Evolutionary conservation across 2,113 vertebrate genomes (phyloP), one percentile per base, ranked within the genome.

Genomic region (Phocoena phocoena): DNA sequence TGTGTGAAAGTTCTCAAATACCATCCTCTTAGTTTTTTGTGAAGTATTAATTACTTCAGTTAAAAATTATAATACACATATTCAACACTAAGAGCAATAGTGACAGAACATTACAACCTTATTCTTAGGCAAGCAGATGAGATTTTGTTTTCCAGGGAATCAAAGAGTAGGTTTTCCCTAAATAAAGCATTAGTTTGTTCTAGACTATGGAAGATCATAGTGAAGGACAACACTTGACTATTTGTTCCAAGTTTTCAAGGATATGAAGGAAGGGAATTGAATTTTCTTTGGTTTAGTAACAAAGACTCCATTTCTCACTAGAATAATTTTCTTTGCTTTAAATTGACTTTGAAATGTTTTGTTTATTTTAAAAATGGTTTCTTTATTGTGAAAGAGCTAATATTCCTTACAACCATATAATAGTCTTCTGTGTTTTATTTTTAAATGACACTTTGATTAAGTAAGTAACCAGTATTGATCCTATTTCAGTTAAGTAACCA

Each of bases 371-470:
- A 25, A 92, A 53, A 91, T 62, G 6, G 31, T 90, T 83, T 10
- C 10, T 77, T 5, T 17, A 2, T 28, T 81, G 1, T 84, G n/a
- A 76, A 96, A 90, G 14, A 88, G 1, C 4, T 21, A 58, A 10
- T 83, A 80, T 28, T 90, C 5, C 8, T 88, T 93, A 44, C 20
- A 74, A n/a, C n/a, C 2, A 12, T n/a, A 41, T 74, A 31, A 50
- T 3, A 17, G 11, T 17, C 7, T 89, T 90, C 26, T 47, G 9
- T 31, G 6, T 71, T 71, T 62, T 82, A 94, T 53, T 70, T 97
- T 93, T 53, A 80, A 86, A 77, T 41, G 93, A 38, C 13, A 63
- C 6, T 84, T 93, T 90, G n/a, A 93, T 77, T 77, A 93, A 89
- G 94, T 70, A 92, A 60, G 8, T 73, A 68, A n/a, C 26, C 12